Percentiles rank a stretch among this genome's conserved stretches.
phyloP scores from a whole-genome alignment of 2,888 invertebrate genomes.

The Zhuqinia jingwanae region DNA sequence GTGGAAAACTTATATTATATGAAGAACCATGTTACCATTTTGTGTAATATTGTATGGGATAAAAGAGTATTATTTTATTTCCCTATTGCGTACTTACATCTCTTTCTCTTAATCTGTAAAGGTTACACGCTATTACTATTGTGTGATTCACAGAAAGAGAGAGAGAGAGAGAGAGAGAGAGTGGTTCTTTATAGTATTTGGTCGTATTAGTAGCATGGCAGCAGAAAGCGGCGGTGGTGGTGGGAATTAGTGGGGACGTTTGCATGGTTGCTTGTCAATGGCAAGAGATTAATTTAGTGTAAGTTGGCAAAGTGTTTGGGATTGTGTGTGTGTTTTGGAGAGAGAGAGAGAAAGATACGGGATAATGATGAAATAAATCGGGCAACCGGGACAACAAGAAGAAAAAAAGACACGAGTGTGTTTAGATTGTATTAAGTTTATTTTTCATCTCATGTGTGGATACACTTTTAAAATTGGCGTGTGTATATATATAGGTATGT shows the following conservation, averaged over 20 bases:
- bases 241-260: slow-evolving; percentile 70
- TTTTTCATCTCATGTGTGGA: too few relatives aligned
- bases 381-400: slow-evolving; percentile 62
- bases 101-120: not conserved
- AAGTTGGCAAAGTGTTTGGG: slow-evolving; percentile 74
- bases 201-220: slow-evolving; percentile 5
- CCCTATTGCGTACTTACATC: not conserved
- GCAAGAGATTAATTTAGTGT: slow-evolving; percentile 73
- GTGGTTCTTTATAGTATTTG: slow-evolving; percentile 21
- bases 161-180: too few relatives aligned
- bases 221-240: slow-evolving; percentile 32
- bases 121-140: slow-evolving; percentile 19
- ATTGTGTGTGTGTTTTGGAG: slow-evolving; percentile 71
- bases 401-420: slow-evolving; percentile 35
- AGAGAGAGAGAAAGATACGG: not conserved
- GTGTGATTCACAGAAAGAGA: slow-evolving; percentile 2
- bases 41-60: not conserved
- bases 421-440: not conserved
- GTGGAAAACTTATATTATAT: not conserved
- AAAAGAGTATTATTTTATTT: not conserved
- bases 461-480: not conserved
- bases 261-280: slow-evolving; percentile 75
- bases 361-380: slow-evolving; percentile 71
- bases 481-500: not conserved
- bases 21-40: slow-evolving; percentile 4